Evolutionary conservation across 2,888 invertebrate genomes (phyloP), one percentile per base, ranked within the genome.

Genomic region (Amaurobius ferox): DNA sequence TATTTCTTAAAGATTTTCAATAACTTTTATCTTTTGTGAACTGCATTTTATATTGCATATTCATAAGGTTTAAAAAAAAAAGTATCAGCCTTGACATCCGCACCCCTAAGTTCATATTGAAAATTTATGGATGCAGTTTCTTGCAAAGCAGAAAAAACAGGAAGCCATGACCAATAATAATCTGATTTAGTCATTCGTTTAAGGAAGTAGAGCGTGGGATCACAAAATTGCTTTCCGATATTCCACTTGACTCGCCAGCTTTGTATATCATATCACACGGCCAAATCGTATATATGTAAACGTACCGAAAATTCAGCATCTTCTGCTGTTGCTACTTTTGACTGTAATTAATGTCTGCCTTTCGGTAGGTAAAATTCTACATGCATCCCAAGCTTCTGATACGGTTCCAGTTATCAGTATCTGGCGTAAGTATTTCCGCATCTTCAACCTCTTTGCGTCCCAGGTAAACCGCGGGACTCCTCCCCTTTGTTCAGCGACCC

Each of bases 401-500:
- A 35, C 19, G 19, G 66, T 66, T 32, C 35, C 39, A 35, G 67
- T 73, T 66, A 81, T 81, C 74, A 68, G 39, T 30, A 44, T 72
- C 62, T 67, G 64, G 48, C 55, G 39, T 74, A 74, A 73, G 74
- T 68, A 68, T 74, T 81, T 81, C 74, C 80, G 74, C 74, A 62
- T 74, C 67, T 48, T 68, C 73, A 32, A 35, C 48, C 68, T 78
- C 68, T 62, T 73, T 78, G 39, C 39, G 26, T 67, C 61, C 68
- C 28, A 26, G 26, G 78, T 29, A 71, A 71, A 40, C 62, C 55
- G 39, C 30, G 13, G 68, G 55, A 29, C 76, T 62, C 81, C 76
- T 76, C 81, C 81, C 68, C 70, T 83, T 83, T 83, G 35, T 76
- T 71, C 70, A 48, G 71, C 30, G 68, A 68, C 81, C 81, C 19